phyloP scores from a whole-genome alignment of 2,797 vertebrate genomes.

The Phrynocephalus guinanensis region DNA sequence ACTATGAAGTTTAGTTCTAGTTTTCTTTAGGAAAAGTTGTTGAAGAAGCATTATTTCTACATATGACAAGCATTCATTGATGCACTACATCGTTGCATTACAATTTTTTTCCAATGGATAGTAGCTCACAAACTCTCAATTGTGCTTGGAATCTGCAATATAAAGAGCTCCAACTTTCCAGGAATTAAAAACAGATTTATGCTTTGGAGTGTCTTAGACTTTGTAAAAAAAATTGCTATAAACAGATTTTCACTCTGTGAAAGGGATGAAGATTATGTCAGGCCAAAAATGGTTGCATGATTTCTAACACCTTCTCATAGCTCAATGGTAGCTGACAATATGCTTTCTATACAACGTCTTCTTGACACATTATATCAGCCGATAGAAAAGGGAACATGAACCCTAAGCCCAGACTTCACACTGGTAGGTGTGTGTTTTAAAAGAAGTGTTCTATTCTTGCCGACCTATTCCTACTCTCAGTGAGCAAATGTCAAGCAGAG shows the following conservation, averaged over 20 bases:
- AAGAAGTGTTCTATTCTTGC: slow-evolving; percentile 50
- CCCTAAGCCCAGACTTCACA: background rate
- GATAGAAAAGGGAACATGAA: slow-evolving; percentile 25
- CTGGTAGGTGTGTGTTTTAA: slow-evolving; percentile 56
- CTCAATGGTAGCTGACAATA: slow-evolving; percentile 29
- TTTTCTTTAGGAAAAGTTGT: background rate
- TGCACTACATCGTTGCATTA: slow-evolving; percentile 37
- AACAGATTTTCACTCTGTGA: slow-evolving; percentile 1
- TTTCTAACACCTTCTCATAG: slow-evolving; percentile 37
- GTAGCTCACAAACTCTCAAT: slow-evolving; percentile 61
- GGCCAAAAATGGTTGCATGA: slow-evolving; percentile 1
- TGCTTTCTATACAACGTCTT: slow-evolving; percentile 36
- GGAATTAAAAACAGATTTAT: slow-evolving; percentile 59
- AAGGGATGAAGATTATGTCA: background rate
- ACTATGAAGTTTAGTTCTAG: background rate
- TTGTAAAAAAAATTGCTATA: background rate
- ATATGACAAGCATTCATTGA: slow-evolving; percentile 46
- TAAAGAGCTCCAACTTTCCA: slow-evolving; percentile 32
- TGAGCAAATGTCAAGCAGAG: slow-evolving; percentile 47
- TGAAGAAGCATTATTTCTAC: slow-evolving; percentile 36
- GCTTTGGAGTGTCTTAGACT: slow-evolving; percentile 14
- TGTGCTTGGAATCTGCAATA: slow-evolving; percentile 59
- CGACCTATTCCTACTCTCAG: slow-evolving; percentile 21
- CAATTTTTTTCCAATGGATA: slow-evolving; percentile 45
- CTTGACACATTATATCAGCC: slow-evolving; percentile 28